These are phyloP conservation scores for Sibirionetta formosa DNA, from an alignment of 2,797 vertebrate genomes.

Conservation along the genomic window DNA sequence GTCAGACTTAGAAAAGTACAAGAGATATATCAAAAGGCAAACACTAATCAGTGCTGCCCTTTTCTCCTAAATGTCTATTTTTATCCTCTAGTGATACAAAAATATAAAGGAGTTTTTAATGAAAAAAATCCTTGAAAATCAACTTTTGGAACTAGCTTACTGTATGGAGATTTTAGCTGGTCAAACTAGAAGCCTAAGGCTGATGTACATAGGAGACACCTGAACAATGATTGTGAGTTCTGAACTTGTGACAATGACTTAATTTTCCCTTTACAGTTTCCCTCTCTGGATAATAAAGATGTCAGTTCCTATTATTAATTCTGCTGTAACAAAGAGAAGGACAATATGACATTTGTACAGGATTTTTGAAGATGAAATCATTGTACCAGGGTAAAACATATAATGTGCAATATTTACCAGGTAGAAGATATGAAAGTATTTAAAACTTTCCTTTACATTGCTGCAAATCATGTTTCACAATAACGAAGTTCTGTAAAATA, in stretches of 20 bases:
- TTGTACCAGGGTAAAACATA: background rate
- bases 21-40: background rate
- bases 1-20: background rate
- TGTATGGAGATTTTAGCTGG: background rate
- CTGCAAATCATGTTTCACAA: background rate
- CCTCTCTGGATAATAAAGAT: conserved; percentile 1
- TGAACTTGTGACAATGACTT: conserved; percentile 1
- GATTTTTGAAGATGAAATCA: background rate
- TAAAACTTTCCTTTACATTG: background rate
- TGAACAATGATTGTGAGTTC: background rate
- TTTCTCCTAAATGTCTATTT: background rate
- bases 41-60: background rate
- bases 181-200: background rate
- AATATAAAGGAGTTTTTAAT: background rate
- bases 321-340: background rate
- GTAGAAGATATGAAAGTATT: background rate
- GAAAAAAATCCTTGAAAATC: background rate
- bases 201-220: fast-evolving
- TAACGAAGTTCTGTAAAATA: background rate
- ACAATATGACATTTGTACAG: background rate
- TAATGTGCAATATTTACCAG: background rate
- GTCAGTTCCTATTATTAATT: conserved; percentile 22
- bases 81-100: background rate
- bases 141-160: background rate
- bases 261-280: background rate